phyloP scores from a whole-genome alignment of 2,888 invertebrate genomes.

The Sussaba pulchella region DNA sequence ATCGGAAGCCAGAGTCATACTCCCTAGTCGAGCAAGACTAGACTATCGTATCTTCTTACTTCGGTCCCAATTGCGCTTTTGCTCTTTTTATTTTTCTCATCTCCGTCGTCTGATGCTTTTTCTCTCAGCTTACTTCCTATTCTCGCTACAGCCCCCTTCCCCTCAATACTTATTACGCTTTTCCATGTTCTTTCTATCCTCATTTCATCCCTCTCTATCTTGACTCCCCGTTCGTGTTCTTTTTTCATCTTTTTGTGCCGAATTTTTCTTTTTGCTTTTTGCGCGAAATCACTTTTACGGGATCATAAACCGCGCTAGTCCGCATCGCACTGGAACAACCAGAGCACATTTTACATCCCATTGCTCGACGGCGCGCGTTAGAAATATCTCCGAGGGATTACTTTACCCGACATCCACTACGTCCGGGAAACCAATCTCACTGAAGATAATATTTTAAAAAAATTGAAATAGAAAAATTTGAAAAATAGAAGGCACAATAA shows the following conservation, averaged over 20 bases:
- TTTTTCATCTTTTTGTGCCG: conserved; percentile 8
- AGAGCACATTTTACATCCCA: conserved; percentile 61
- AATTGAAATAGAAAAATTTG: conserved; percentile 61
- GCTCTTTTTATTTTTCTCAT: conserved; percentile 8
- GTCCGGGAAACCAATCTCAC: conserved; percentile 73
- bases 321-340: conserved; percentile 51
- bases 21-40: conserved; percentile 56
- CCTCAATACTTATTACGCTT: conserved; percentile 46
- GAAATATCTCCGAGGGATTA: conserved; percentile 61
- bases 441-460: conserved; percentile 71
- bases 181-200: conserved; percentile 25
- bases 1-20: conserved; percentile 41
- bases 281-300: conserved; percentile 66
- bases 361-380: conserved; percentile 49
- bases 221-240: conserved; percentile 1
- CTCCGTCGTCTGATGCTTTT: conserved; percentile 9
- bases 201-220: conserved; percentile 34
- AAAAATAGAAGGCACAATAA: conserved; percentile 57
- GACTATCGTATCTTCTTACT: conserved; percentile 24
- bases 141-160: conserved; percentile 8
- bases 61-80: conserved; percentile 46
- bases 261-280: conserved; percentile 56
- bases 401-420: conserved; percentile 45
- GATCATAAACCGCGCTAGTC: conserved; percentile 69
- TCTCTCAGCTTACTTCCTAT: conserved; percentile 50